phyloP scores from a whole-genome alignment of 1,140 invertebrate species.

The Laupala kohalensis region DNA sequence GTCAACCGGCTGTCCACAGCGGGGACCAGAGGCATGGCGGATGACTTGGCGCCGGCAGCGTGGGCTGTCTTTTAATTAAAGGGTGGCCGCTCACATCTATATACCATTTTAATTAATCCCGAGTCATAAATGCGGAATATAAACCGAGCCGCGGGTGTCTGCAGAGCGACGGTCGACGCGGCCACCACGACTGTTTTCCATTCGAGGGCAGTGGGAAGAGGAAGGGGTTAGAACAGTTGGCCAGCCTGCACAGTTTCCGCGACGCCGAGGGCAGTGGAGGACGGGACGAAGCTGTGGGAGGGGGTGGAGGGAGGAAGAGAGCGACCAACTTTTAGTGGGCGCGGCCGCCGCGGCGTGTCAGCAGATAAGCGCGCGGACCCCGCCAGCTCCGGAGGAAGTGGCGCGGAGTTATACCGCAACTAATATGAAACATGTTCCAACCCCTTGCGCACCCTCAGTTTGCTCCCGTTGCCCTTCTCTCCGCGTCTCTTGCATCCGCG shows the following conservation, averaged over 20 bases:
- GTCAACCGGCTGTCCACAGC: too few relatives aligned
- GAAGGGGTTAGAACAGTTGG: not conserved
- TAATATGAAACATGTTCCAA: not conserved
- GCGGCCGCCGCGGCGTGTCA: not conserved
- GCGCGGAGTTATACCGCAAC: not conserved
- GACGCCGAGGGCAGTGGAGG: too few relatives aligned
- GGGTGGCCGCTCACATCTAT: not conserved
- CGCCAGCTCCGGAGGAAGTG: not conserved
- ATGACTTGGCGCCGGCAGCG: not conserved
- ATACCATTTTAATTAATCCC: not conserved
- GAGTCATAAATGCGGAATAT: not conserved
- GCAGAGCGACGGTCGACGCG: not conserved
- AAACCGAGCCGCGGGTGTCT: not conserved
- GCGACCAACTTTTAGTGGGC: not conserved
- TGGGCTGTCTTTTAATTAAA: not conserved
- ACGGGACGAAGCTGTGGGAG: too few relatives aligned
- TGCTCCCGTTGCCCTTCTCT: too few relatives aligned
- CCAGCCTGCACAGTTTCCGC: not conserved
- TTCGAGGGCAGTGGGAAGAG: not conserved
- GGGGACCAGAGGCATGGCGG: too few relatives aligned
- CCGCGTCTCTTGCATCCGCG: too few relatives aligned
- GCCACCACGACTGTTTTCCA: not conserved
- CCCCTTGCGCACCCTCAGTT: not conserved
- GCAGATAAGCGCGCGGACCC: not conserved
- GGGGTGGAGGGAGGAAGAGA: too few relatives aligned